Base-by-base conservation (phyloP, 2,797 vertebrate species). In the Muscicapa comitata region DNA sequence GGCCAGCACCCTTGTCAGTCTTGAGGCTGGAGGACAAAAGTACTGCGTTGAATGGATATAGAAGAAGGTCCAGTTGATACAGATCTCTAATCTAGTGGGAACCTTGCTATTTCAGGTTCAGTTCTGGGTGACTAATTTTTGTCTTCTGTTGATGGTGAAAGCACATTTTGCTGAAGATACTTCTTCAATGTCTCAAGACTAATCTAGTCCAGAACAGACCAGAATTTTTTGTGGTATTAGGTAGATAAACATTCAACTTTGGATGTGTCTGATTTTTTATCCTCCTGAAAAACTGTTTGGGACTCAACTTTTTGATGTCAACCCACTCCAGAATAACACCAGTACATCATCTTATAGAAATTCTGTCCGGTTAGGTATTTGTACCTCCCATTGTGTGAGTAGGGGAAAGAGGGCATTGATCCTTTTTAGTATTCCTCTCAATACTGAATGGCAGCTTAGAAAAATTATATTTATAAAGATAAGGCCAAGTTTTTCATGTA, bases 401-500 rank as follows among this genome's bases (percentile, higher is more conserved):
- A 62, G 47, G 43, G 53, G 51, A 88, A 88, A 91, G 45, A 75
- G 19, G 29, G 9, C 70, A 88, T 81, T 40, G 86, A 93, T 90
- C 38, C 24, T 76, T 88, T 91, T 84, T 79, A 59, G 7, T 55
- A 15, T 47, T 43, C 37, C 51, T 83, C 79, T 76, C 24, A 57
- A 45, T 2, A 1, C 5, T 55, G 53, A 86, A 90, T 62, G 10
- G 55, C 29, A 63, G 24, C 43, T 93, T 68, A 75, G 47, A 72
- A 93, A 86, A 79, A 88, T 57, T 21, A 86, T 84, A 66, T 84
- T 84, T 93, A 76, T 76, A 90, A 91, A 84, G 58, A 72, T 72
- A 90, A 83, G 85, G 28, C 0, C 40, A 29, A 90, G 55, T 70
- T 45, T 86, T 93, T 73, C 31, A 66, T 70, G 47, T 63, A 63